These are phyloP conservation scores for Plagodis dolabraria DNA, from an alignment of 2,888 invertebrate genomes.

Conservation along the genomic window DNA sequence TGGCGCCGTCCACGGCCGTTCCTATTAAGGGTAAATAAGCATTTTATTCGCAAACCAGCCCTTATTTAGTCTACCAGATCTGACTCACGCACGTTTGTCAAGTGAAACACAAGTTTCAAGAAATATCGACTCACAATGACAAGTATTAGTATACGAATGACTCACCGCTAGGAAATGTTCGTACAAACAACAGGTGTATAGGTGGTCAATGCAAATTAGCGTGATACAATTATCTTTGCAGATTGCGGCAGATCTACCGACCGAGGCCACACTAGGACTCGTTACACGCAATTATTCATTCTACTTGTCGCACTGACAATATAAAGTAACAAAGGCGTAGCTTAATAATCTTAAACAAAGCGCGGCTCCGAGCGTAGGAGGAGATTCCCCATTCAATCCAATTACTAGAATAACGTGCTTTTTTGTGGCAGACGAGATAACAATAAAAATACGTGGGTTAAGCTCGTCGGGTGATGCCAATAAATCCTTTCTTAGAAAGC, in stretches of 20 bases:
- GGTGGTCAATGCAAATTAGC: constrained; percentile 63
- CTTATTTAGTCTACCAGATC: constrained; percentile 68
- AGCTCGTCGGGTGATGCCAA: constrained; percentile 54
- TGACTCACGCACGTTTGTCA: constrained; percentile 67
- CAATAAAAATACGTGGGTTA: constrained; percentile 70
- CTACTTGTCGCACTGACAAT: constrained; percentile 32
- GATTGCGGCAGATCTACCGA: constrained; percentile 45
- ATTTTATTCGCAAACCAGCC: constrained; percentile 68
- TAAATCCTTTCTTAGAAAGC: constrained; percentile 50
- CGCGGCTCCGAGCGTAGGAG: constrained; percentile 68
- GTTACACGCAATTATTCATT: constrained; percentile 38
- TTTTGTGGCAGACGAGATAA: constrained; percentile 67
- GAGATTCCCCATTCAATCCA: constrained; percentile 74
- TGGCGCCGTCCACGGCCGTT: constrained; percentile 59
- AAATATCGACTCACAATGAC: constrained; percentile 55
- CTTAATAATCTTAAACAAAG: constrained; percentile 69
- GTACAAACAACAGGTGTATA: constrained; percentile 63
- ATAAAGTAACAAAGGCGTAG: constrained; percentile 42
- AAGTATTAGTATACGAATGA: constrained; percentile 47
- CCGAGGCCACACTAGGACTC: constrained; percentile 32
- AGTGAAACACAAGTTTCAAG: constrained; percentile 60
- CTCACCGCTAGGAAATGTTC: constrained; percentile 66
- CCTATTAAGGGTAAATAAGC: constrained; percentile 72
- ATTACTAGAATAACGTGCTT: constrained; percentile 69
- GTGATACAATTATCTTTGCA: constrained; percentile 62